phyloP scores from a whole-genome alignment of 2,113 vertebrate genomes.

The Pongo abelii region DNA sequence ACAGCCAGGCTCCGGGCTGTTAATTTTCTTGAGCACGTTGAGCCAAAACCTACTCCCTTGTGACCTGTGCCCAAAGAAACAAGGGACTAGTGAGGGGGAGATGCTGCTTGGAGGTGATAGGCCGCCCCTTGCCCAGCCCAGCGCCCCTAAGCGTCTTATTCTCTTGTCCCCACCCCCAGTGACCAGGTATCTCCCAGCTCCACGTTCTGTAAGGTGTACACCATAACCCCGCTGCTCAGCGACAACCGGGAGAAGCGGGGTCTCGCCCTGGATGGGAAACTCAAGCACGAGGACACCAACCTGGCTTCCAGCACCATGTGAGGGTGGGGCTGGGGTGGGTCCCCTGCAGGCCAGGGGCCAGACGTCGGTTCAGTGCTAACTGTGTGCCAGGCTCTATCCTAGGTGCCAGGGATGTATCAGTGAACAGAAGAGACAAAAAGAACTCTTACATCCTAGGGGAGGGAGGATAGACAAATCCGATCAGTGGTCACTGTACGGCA shows the following conservation, averaged over 20 bases:
- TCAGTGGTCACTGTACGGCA: not conserved
- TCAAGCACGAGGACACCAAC: conserved; percentile 96
- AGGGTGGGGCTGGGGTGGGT: not conserved
- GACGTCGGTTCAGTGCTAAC: not conserved
- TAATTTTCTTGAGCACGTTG: not conserved
- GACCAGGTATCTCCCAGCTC: conserved; percentile 94
- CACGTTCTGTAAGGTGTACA: conserved; percentile 95
- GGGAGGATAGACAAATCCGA: not conserved
- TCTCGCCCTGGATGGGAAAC: conserved; percentile 92
- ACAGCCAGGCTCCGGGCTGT: not conserved
- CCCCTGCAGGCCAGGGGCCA: not conserved
- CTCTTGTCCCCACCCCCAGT: conserved; percentile 72
- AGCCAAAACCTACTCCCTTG: not conserved
- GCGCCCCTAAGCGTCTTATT: not conserved
- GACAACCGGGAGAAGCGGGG: conserved; percentile 94
- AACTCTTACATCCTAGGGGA: not conserved
- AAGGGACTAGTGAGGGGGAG: not conserved
- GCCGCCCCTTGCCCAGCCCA: not conserved
- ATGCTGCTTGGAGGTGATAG: not conserved
- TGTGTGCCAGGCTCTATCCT: not conserved
- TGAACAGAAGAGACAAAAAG: not conserved
- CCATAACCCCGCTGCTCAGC: conserved; percentile 90
- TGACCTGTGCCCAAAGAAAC: not conserved
- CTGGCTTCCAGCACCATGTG: conserved; percentile 95
- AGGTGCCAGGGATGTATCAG: not conserved